Percentiles rank a stretch among this genome's conserved stretches.
phyloP scores from a whole-genome alignment of 2,113 vertebrate genomes.

The Psilopogon haemacephalus region DNA sequence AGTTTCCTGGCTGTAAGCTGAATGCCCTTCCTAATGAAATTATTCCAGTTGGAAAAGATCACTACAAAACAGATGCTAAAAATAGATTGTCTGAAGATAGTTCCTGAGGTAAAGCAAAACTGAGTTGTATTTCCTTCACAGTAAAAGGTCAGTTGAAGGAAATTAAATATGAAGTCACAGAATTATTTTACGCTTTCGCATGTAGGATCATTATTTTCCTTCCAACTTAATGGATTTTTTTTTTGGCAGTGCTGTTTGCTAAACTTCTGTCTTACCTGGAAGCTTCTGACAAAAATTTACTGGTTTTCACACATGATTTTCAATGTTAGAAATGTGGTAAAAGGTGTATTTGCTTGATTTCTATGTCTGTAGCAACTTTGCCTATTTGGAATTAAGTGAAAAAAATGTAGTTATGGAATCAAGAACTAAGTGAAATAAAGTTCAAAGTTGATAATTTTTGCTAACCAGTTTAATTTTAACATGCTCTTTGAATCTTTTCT shows the following conservation, averaged over 20 bases:
- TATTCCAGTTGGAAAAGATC: neutral
- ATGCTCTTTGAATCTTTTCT: neutral
- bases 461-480: neutral
- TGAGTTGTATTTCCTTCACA: neutral
- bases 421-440: neutral
- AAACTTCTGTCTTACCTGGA: neutral
- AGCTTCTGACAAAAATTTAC: neutral
- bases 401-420: neutral
- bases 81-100: neutral
- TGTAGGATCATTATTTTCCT: neutral
- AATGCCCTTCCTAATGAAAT: neutral
- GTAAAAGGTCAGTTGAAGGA: neutral
- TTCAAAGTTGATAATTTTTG: neutral
- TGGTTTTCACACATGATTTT: neutral
- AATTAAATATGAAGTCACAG: neutral
- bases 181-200: neutral
- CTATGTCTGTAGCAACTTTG: neutral
- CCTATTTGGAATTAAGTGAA: neutral
- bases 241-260: neutral
- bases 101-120: neutral
- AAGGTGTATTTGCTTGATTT: neutral
- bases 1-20: neutral
- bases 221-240: neutral
- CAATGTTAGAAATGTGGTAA: neutral
- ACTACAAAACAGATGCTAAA: neutral